Percentiles rank a stretch among this genome's conserved stretches.
These are phyloP conservation scores for Tenualosa thibaudeaui DNA, from an alignment of 2,797 vertebrate species.

Conservation along the genomic window DNA sequence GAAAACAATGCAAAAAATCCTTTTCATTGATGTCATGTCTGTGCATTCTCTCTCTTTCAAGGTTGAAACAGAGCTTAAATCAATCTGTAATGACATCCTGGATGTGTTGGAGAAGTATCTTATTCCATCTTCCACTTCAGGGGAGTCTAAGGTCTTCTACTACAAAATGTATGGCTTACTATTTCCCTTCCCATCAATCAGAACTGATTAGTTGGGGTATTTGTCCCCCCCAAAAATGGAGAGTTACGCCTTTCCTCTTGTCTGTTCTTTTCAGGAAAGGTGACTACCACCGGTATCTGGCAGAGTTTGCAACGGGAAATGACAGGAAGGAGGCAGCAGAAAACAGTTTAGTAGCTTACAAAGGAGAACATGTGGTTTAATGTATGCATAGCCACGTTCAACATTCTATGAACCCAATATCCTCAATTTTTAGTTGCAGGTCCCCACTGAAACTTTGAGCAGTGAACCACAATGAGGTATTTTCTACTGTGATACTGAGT, in stretches of 20 bases:
- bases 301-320: constrained; percentile 97
- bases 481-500: too few relatives aligned
- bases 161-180: constrained; percentile 90
- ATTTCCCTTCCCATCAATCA: background rate
- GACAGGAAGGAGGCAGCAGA: constrained; percentile 97
- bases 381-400: too few relatives aligned
- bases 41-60: constrained; percentile 53
- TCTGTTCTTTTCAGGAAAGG: constrained; percentile 84
- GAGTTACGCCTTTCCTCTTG: background rate
- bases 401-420: too few relatives aligned
- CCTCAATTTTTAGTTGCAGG: too few relatives aligned
- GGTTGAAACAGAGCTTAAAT: constrained; percentile 96
- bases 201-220: background rate
- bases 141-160: constrained; percentile 99
- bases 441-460: too few relatives aligned
- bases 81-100: constrained; percentile 97
- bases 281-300: constrained; percentile 98
- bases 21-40: constrained; percentile 11
- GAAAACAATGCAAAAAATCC: too few relatives aligned
- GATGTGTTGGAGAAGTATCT: constrained; percentile 97
- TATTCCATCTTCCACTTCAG: constrained; percentile 92
- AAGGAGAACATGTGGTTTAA: too few relatives aligned
- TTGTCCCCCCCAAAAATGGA: background rate
- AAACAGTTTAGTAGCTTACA: constrained; percentile 97
- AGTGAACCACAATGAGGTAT: too few relatives aligned